Evolutionary conservation across 2,888 invertebrate species (phyloP).

Genomic region (Protodeltote pygarga): DNA sequence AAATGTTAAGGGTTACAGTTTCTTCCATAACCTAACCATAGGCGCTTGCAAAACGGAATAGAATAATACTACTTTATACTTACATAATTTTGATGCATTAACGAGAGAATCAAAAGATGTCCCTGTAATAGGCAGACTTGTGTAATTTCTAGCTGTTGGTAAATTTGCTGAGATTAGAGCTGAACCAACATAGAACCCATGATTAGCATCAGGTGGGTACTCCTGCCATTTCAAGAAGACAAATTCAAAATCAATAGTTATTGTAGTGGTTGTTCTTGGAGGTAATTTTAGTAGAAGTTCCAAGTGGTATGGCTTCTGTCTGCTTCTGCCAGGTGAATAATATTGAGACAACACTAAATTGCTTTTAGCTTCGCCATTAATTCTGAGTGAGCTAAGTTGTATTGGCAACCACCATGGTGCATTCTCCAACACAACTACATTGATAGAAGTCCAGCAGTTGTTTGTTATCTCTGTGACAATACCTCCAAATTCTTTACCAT

Average conservation of each 20-base stretch:
- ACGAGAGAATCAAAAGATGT: slow-evolving; percentile 89
- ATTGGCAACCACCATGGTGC: slow-evolving; percentile 96
- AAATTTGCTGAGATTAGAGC: slow-evolving; percentile 93
- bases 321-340: slow-evolving; percentile 92
- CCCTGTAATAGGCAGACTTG: slow-evolving; percentile 91
- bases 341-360: slow-evolving; percentile 86
- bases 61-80: too few relatives aligned
- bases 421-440: slow-evolving; percentile 95
- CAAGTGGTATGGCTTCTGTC: slow-evolving; percentile 94
- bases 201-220: slow-evolving; percentile 99
- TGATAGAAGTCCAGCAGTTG: slow-evolving; percentile 91
- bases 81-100: slow-evolving; percentile 88
- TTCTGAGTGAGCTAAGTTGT: slow-evolving; percentile 94
- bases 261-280: slow-evolving; percentile 91
- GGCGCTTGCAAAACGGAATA: too few relatives aligned
- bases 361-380: slow-evolving; percentile 88
- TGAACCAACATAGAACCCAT: slow-evolving; percentile 98
- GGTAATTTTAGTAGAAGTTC: slow-evolving; percentile 94
- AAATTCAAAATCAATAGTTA: slow-evolving; percentile 96
- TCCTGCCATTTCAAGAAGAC: slow-evolving; percentile 99
- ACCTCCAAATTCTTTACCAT: slow-evolving; percentile 96
- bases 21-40: too few relatives aligned
- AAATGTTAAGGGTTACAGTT: too few relatives aligned
- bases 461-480: slow-evolving; percentile 95
- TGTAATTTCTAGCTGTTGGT: slow-evolving; percentile 93